phyloP scores from a whole-genome alignment of 2,797 vertebrate species.

The Cercopithecus mitis region DNA sequence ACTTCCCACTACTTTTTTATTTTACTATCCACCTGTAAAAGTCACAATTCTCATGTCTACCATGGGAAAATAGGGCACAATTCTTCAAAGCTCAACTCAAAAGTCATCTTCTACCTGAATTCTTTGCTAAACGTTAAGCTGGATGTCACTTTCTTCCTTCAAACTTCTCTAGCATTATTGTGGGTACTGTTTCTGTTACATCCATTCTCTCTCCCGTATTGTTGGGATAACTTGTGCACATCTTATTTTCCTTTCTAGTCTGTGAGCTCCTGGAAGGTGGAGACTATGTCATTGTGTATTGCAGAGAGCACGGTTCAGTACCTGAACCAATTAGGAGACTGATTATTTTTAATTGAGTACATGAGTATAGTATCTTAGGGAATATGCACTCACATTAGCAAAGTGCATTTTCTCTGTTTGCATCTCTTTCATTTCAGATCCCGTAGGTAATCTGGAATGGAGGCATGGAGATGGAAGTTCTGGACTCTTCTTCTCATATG shows the following conservation, averaged over 20 bases:
- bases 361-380: not conserved
- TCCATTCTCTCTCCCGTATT: not conserved
- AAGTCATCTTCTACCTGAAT: not conserved
- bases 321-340: not conserved
- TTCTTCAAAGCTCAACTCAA: not conserved
- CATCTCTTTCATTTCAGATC: not conserved
- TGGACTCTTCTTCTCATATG: not conserved
- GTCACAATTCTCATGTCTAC: not conserved
- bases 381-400: not conserved
- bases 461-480: not conserved
- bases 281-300: not conserved
- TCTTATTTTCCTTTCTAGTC: not conserved
- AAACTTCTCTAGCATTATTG: not conserved
- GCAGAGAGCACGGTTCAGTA: not conserved
- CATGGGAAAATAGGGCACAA: not conserved
- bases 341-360: not conserved
- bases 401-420: not conserved
- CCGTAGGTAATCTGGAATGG: not conserved
- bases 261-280: not conserved
- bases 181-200: not conserved
- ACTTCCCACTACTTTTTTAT: not conserved
- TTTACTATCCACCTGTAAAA: not conserved
- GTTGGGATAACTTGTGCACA: not conserved
- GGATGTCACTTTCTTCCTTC: not conserved
- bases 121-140: not conserved